These are phyloP conservation scores for Monopterus albus DNA, from an alignment of 2,113 vertebrate species.

Conservation along the genomic window DNA sequence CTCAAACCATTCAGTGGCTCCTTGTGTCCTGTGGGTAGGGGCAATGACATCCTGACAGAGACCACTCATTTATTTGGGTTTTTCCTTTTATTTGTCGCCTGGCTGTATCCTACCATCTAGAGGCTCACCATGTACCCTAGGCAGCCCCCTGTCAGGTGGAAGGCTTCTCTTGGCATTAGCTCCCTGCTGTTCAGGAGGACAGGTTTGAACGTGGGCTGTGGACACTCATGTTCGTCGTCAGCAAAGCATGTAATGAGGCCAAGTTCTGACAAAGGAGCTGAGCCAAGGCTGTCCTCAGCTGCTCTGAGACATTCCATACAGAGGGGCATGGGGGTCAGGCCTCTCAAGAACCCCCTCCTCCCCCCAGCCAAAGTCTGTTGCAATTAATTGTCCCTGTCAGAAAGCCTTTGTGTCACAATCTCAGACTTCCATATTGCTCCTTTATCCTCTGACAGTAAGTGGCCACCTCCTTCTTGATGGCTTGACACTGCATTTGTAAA, in stretches of 20 bases:
- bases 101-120: too few species aligned
- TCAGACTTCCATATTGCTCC: conserved; percentile 44
- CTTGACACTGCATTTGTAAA: conserved; percentile 53
- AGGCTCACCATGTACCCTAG: conserved; percentile 22
- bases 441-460: conserved; percentile 62
- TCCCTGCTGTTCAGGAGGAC: conserved; percentile 1
- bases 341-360: conserved; percentile 33
- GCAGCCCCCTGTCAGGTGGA: conserved; percentile 40
- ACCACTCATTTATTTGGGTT: too few species aligned
- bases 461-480: conserved; percentile 31
- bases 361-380: conserved; percentile 35
- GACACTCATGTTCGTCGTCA: conserved; percentile 11
- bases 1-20: too few species aligned
- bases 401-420: conserved; percentile 67
- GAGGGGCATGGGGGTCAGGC: conserved; percentile 51
- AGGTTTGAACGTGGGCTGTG: conserved; percentile 16
- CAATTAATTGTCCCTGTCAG: conserved; percentile 71
- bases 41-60: too few species aligned
- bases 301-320: conserved; percentile 33
- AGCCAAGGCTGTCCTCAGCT: conserved; percentile 28
- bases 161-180: conserved; percentile 24
- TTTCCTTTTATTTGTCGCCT: too few species aligned
- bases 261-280: conserved; percentile 34
- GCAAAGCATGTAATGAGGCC: conserved; percentile 13
- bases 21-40: too few species aligned